phyloP scores from a whole-genome alignment of 2,888 invertebrate species.

The Furcula furcula region DNA sequence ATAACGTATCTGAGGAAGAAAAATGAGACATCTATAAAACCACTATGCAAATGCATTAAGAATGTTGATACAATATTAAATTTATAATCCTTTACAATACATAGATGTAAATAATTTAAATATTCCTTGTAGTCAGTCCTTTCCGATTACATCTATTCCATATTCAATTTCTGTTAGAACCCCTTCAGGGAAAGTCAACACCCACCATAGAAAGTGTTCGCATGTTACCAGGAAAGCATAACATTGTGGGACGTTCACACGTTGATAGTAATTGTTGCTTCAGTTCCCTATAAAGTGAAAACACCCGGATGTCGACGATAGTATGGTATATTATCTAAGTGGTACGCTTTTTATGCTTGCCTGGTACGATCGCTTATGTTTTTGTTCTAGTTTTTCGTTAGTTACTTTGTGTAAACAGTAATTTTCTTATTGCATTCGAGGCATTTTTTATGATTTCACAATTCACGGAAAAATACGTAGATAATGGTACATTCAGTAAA shows the following conservation, averaged over 20 bases:
- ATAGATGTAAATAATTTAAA: too few species aligned
- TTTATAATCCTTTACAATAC: too few species aligned
- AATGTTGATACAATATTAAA: too few species aligned
- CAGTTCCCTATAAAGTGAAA: slow-evolving; percentile 60
- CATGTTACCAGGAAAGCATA: slow-evolving; percentile 58
- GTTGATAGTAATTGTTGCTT: slow-evolving; percentile 56
- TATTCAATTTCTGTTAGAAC: neutral
- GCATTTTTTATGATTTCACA: too few species aligned
- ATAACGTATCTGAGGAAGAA: too few species aligned
- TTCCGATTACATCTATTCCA: too few species aligned
- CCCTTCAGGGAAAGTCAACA: slow-evolving; percentile 26
- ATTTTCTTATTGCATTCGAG: too few species aligned
- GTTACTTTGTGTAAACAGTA: neutral
- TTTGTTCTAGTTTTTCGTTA: slow-evolving; percentile 30
- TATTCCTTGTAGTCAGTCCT: too few species aligned
- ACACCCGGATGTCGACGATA: slow-evolving; percentile 67
- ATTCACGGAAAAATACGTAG: too few species aligned
- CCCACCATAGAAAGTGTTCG: slow-evolving; percentile 50
- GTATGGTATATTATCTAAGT: slow-evolving; percentile 60
- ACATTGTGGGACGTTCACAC: slow-evolving; percentile 58
- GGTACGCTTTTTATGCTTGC: slow-evolving; percentile 43
- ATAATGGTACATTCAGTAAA: slow-evolving; percentile 18
- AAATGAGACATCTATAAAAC: too few species aligned
- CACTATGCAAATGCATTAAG: too few species aligned
- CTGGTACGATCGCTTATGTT: slow-evolving; percentile 32